Evolutionary conservation across 2,797 vertebrate species (phyloP).

Genomic region (Chloroceryle amazona): DNA sequence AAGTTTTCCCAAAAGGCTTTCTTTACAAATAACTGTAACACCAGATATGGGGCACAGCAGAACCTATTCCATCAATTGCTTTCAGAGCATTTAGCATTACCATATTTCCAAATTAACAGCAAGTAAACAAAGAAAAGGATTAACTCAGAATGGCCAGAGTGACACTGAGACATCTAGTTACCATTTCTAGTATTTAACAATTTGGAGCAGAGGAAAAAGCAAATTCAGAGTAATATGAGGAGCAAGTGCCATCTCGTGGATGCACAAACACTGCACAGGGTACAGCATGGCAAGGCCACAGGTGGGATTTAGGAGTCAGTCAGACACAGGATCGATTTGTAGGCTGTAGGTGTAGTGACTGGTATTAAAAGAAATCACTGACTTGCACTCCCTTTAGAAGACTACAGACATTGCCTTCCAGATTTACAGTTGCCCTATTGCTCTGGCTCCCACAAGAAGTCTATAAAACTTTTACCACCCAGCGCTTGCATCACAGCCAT

Average conservation of each 20-base stretch:
- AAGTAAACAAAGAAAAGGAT: background rate
- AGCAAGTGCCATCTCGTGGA: slow-evolving; percentile 57
- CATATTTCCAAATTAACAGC: background rate
- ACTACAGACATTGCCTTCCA: background rate
- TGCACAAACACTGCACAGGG: background rate
- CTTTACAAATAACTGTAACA: background rate
- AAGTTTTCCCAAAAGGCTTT: background rate
- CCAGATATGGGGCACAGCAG: background rate
- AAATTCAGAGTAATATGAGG: background rate
- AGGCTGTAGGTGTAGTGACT: background rate
- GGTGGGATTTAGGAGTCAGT: fast-evolving
- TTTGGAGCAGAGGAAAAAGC: background rate
- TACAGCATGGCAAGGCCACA: fast-evolving
- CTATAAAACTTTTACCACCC: slow-evolving; percentile 27
- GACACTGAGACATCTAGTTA: background rate
- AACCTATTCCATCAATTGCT: background rate
- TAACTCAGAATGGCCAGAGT: background rate
- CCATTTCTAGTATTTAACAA: background rate
- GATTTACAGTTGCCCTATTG: background rate
- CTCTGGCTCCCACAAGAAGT: background rate
- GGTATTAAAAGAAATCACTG: background rate
- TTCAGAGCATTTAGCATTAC: background rate
- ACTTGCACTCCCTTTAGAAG: background rate
- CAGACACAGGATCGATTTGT: background rate
- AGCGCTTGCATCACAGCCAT: background rate